phyloP scores from a whole-genome alignment of 2,888 invertebrate species.

The Drosophila neonasuta region DNA sequence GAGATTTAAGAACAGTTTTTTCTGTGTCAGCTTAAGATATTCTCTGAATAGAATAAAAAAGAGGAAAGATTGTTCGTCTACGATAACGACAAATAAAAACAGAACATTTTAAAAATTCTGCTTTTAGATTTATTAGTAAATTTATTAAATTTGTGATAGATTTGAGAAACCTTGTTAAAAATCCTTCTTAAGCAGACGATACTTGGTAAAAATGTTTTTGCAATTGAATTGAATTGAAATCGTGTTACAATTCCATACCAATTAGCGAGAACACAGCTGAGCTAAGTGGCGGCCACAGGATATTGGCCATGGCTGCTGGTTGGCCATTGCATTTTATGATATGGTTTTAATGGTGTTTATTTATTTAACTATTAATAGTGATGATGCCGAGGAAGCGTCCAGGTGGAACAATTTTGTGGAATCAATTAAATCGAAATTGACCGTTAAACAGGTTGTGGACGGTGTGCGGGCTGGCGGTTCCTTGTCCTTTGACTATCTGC shows the following conservation, averaged over 20 bases:
- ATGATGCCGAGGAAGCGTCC: slow-evolving; percentile 84
- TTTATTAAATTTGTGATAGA: no score
- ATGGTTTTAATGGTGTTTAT: slow-evolving; percentile 36
- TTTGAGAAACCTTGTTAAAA: neutral
- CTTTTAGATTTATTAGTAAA: no score
- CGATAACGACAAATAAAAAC: no score
- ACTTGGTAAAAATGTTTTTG: neutral
- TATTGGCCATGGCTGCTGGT: neutral
- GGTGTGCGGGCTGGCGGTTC: slow-evolving; percentile 89
- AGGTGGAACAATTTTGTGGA: slow-evolving; percentile 89
- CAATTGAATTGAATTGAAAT: slow-evolving; percentile 2
- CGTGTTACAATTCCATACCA: neutral
- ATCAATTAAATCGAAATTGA: slow-evolving; percentile 90
- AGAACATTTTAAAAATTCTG: no score
- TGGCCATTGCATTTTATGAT: slow-evolving; percentile 47
- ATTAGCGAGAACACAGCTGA: slow-evolving; percentile 19
- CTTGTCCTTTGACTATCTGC: slow-evolving; percentile 91
- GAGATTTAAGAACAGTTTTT: no score
- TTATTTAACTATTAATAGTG: slow-evolving; percentile 57
- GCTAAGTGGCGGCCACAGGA: neutral
- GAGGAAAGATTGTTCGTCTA: no score
- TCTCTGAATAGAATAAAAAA: neutral
- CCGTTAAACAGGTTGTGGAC: slow-evolving; percentile 92
- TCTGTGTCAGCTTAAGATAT: neutral
- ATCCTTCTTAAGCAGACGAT: neutral